Conservation (phyloP, 2,113 vertebrate genomes). For the Amazona guildingii region DNA sequence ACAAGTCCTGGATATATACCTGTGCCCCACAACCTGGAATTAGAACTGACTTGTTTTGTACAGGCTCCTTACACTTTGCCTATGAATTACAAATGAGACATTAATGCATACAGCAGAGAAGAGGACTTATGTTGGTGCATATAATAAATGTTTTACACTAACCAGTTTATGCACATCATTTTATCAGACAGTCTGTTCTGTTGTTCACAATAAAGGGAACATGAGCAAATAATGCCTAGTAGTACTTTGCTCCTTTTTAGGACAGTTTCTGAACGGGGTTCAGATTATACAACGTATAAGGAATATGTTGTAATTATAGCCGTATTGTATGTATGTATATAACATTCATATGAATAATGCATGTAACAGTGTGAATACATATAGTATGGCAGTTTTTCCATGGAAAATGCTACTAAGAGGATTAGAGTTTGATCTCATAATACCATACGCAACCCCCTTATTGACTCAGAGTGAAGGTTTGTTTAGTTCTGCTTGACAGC, state of each 20-base stretch:
- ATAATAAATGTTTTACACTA: neutral
- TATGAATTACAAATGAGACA: neutral
- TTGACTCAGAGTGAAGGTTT: neutral
- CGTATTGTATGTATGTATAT: neutral
- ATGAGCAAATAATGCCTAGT: neutral
- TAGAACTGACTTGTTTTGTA: neutral
- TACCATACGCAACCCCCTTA: neutral
- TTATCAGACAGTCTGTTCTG: neutral
- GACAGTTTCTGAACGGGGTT: neutral
- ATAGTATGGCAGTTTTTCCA: neutral
- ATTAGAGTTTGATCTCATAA: constrained; percentile 28
- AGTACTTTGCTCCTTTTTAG: neutral
- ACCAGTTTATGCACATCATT: neutral
- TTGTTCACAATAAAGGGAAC: neutral
- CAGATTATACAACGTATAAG: neutral
- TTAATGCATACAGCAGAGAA: neutral
- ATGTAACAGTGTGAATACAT: neutral
- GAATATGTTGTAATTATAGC: neutral
- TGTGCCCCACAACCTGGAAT: neutral
- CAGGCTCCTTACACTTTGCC: neutral
- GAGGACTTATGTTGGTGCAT: neutral
- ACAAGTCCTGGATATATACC: neutral
- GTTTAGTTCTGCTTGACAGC: neutral
- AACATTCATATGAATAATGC: neutral
- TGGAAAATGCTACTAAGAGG: constrained; percentile 5